Percentiles rank a stretch among this genome's conserved stretches.
These are phyloP conservation scores for Ectropis grisescens DNA, from an alignment of 1,140 invertebrate genomes.

Conservation along the genomic window DNA sequence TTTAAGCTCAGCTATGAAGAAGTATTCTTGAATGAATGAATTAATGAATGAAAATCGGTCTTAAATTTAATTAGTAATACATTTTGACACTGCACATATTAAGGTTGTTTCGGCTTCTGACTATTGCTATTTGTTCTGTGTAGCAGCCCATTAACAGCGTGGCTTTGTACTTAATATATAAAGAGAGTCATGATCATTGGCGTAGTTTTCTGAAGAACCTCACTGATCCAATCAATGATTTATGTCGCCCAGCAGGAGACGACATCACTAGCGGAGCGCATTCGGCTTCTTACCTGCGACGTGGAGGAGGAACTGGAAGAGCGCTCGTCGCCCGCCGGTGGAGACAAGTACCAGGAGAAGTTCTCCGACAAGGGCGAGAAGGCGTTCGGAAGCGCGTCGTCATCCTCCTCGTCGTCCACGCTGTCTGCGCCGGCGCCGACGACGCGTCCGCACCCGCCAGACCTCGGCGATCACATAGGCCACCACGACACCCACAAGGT, in stretches of 20 bases:
- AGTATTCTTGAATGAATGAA: too few relatives aligned
- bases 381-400: constrained; percentile 52
- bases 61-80: too few relatives aligned
- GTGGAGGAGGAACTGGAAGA: constrained; percentile 76
- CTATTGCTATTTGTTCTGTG: too few relatives aligned
- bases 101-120: too few relatives aligned
- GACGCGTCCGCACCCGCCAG: constrained; percentile 40
- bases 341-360: constrained; percentile 47
- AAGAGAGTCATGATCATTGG: too few relatives aligned
- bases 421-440: constrained; percentile 36
- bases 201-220: too few relatives aligned
- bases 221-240: too few relatives aligned
- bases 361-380: constrained; percentile 56
- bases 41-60: too few relatives aligned
- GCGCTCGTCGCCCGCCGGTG: constrained; percentile 66
- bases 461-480: constrained; percentile 48
- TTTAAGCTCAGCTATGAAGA: too few relatives aligned
- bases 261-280: constrained; percentile 82
- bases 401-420: constrained; percentile 49
- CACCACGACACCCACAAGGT: constrained; percentile 55
- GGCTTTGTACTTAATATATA: too few relatives aligned
- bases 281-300: constrained; percentile 84
- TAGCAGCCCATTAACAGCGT: too few relatives aligned
- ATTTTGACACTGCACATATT: too few relatives aligned
- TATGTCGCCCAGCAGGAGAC: constrained; percentile 70